phyloP scores from a whole-genome alignment of 2,797 vertebrate species.

The Peromyscus nudipes region DNA sequence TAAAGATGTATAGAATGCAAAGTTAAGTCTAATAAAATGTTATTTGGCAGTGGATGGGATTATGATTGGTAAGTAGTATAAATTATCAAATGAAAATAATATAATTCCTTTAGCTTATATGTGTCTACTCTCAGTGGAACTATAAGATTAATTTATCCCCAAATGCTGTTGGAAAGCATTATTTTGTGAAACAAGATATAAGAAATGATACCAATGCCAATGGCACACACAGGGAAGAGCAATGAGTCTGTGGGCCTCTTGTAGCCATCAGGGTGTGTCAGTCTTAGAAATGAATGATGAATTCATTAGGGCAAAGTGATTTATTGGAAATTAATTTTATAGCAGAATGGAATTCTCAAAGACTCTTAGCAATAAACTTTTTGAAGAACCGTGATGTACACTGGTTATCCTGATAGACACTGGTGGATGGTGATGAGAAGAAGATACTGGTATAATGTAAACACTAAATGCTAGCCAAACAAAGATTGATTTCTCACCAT shows the following conservation, averaged over 20 bases:
- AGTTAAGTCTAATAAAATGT: background rate
- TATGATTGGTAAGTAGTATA: slow-evolving; percentile 13
- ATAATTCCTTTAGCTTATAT: background rate
- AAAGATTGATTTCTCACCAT: background rate
- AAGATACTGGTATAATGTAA: background rate
- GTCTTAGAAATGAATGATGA: background rate
- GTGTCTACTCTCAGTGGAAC: background rate
- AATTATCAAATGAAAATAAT: background rate
- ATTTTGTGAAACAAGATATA: background rate
- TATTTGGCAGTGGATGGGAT: background rate
- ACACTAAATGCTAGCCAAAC: background rate
- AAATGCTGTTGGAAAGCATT: background rate
- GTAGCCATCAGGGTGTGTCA: background rate
- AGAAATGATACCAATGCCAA: slow-evolving; percentile 1
- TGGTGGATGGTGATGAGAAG: background rate
- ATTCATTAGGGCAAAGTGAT: background rate
- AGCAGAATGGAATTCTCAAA: background rate
- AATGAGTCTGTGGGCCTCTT: background rate
- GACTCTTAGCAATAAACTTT: background rate
- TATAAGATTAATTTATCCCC: background rate
- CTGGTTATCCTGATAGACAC: background rate
- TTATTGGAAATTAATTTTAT: slow-evolving; percentile 6
- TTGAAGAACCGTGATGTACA: background rate
- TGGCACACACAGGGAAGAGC: background rate
- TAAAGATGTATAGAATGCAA: background rate